phyloP scores from a whole-genome alignment of 1,140 invertebrate genomes.

The Procambarus virginalis region DNA sequence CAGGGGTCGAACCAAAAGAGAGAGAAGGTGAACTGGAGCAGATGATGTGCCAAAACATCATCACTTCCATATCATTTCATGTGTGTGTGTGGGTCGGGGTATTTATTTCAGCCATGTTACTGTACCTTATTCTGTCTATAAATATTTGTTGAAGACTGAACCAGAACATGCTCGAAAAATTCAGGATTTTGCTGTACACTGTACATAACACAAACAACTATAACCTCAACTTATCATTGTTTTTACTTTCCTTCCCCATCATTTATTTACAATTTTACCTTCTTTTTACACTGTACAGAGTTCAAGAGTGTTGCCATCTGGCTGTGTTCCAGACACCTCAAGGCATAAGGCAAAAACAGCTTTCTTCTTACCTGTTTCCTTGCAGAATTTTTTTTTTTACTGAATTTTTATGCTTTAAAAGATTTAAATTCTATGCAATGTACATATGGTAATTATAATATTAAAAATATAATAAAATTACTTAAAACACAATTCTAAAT shows the following conservation, averaged over 20 bases:
- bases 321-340: not conserved
- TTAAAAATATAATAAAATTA: not conserved
- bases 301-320: too few species aligned
- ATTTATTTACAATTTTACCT: not conserved
- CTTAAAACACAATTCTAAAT: not conserved
- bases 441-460: not conserved
- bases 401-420: constrained; percentile 10
- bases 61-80: too few species aligned
- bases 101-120: too few species aligned
- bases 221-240: not conserved
- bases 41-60: too few species aligned
- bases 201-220: not conserved
- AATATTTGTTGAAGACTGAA: not conserved
- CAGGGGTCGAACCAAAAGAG: too few species aligned
- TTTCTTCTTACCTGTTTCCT: constrained; percentile 19
- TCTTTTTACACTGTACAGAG: too few species aligned
- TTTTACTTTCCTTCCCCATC: not conserved
- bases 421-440: not conserved
- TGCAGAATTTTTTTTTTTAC: not conserved
- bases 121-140: not conserved
- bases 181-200: not conserved
- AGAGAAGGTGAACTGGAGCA: too few species aligned
- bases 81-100: too few species aligned
- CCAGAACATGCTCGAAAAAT: not conserved
- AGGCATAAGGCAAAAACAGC: not conserved